Conservation (phyloP, 2,888 invertebrate genomes). For the Neoaliturus tenellus region DNA sequence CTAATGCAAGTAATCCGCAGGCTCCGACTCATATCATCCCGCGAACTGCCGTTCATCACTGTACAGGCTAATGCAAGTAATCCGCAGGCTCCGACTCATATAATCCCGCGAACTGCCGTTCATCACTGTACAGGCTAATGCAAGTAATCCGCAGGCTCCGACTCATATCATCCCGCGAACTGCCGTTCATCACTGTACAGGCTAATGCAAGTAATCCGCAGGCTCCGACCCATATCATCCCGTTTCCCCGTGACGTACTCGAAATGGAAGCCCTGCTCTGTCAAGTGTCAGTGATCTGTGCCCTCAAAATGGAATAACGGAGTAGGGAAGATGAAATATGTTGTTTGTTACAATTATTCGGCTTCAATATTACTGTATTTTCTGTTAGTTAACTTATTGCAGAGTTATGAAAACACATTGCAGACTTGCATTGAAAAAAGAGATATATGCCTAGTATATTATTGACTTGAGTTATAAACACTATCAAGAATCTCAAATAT, state of each 20-base stretch:
- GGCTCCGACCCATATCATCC: background rate
- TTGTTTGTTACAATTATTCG: too few species aligned
- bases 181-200: background rate
- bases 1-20: background rate
- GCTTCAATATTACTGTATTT: too few species aligned
- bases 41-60: background rate
- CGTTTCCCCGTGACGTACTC: conserved; percentile 4
- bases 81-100: background rate
- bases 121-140: background rate
- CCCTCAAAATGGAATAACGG: background rate
- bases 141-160: background rate
- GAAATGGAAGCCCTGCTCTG: background rate
- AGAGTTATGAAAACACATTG: too few species aligned
- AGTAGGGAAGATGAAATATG: too few species aligned
- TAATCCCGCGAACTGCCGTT: background rate
- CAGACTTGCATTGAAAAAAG: too few species aligned
- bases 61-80: background rate
- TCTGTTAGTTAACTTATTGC: too few species aligned
- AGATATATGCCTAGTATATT: too few species aligned
- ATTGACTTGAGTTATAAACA: too few species aligned
- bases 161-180: background rate
- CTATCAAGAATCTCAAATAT: too few species aligned
- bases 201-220: background rate
- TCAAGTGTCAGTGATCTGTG: background rate
- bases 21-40: background rate